Base-by-base conservation (phyloP, 2,888 invertebrate species). In the Diadromus collaris region DNA sequence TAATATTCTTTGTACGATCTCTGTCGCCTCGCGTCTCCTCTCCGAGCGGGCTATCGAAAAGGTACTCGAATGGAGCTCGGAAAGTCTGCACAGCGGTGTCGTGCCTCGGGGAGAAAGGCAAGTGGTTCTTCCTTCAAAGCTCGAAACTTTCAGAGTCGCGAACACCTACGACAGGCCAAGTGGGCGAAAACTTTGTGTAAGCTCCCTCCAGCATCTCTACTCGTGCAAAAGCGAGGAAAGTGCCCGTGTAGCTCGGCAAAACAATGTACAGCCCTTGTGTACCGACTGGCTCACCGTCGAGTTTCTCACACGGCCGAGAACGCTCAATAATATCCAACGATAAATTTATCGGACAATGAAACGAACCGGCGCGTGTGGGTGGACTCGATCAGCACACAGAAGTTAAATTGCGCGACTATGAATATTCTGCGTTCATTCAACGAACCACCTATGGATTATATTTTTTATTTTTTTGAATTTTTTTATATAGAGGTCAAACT, bases 141-240 rank as follows among this genome's bases (percentile, higher is more conserved):
- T 64, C 72, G 63, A 76, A 79, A 79, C 72, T 76, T 79, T 76
- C 69, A 72, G 72, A 79, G 76, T 68, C 68, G 58, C 27, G 48
- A 60, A 75, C 68, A 79, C 75, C 67, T 75, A 67, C 71, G 54
- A 61, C 51, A 69, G 72, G 48, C 41, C 76, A 64, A 79, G 76
- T 64, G 44, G 64, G n/a, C 60, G 21, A 32, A 73, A 79, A 79
- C 76, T 76, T 76, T 60, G 68, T 68, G 51, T 65, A 76, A 79
- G 60, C 72, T 34, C 41, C 19, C 58, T 32, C 7, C 13, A 29
- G 46, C 56, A 32, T 56, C 21, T 56, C 21, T 19, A 21, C 16
- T 32, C 19, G 32, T 21, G 29, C 27, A 56, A 56, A n/a, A 16
- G 27, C 29, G 16, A 10, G 10, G 29, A n/a, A 56, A 56, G 56